phyloP scores from a whole-genome alignment of 23 tunicate genomes.

The Ascidia mentula region DNA sequence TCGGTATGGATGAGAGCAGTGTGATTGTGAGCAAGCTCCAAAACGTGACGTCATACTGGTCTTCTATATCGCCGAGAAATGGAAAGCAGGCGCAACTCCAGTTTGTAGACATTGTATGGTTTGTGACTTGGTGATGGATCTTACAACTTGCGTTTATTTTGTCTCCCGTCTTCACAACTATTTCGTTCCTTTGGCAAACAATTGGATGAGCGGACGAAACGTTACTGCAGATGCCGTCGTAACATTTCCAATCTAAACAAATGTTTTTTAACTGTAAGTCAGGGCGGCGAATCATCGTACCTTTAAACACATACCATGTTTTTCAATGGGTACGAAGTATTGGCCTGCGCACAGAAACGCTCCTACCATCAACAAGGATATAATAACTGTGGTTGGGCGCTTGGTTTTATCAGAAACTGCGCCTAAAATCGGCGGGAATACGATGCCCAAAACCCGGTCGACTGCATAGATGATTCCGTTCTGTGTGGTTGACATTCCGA shows the following conservation, averaged over 20 bases:
- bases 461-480: conserved; percentile 42
- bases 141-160: too few species aligned
- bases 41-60: conserved; percentile 37
- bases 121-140: too few species aligned
- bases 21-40: conserved; percentile 24
- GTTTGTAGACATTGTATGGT: too few species aligned
- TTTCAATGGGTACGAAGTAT: conserved; percentile 11
- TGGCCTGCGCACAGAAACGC: not conserved
- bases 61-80: not conserved
- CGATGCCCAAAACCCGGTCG: conserved; percentile 42
- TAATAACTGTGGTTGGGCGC: conserved; percentile 22
- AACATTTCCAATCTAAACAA: too few species aligned
- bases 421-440: conserved; percentile 48
- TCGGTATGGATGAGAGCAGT: conserved; percentile 27
- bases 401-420: conserved; percentile 33
- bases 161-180: too few species aligned
- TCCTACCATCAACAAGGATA: conserved; percentile 4
- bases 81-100: not conserved
- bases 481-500: conserved; percentile 67
- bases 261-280: too few species aligned
- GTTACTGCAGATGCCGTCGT: too few species aligned
- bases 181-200: too few species aligned
- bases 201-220: too few species aligned
- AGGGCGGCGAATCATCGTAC: too few species aligned
- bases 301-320: not conserved